Evolutionary conservation across 2,113 vertebrate genomes (phyloP), one percentile per base, ranked within the genome.

Genomic region (Cryptotis parvus): DNA sequence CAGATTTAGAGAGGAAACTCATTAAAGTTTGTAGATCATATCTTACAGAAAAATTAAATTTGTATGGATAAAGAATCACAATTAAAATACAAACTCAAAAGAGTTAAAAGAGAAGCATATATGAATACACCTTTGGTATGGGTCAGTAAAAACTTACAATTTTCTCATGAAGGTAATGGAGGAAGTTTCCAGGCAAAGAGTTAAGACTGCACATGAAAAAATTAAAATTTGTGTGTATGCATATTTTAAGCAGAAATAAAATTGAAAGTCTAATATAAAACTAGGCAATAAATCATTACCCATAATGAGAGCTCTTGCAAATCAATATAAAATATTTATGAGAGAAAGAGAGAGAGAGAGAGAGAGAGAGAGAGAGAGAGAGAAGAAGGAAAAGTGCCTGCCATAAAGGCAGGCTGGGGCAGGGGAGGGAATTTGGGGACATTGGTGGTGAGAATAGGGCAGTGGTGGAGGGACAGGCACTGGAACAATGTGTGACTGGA

Each of bases 261-360:
- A 81, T 89, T 70, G 85, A 83, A 92, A 94, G 20, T 12, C 24
- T 76, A 65, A 41, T 58, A 72, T 65, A 89, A 70, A 76, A 72
- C 43, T 43, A 55, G 33, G 4, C 20, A 20, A 85, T n/a, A 82
- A 85, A n/a, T 68, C 76, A 80, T 76, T 43, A 55, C 14, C 18
- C 8, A 73, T 77, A 77, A 77, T 45, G 41, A 86, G 4, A 80
- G 12, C 35, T 43, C 35, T 78, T 55, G 81, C n/a, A 81, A 82
- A 66, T 81, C 75, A 69, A 81, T 70, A 41, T 63, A 87, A 41
- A 55, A 55, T 65, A 73, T 14, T 39, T n/a, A n/a, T n/a, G n/a
- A n/a, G n/a, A n/a, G n/a, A n/a, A n/a, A n/a, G n/a, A n/a, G n/a
- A n/a, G n/a, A n/a, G n/a, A n/a, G n/a, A n/a, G n/a, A n/a, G n/a